These are phyloP conservation scores for Brachyptera putata DNA, from an alignment of 2,888 invertebrate genomes.

Conservation along the genomic window DNA sequence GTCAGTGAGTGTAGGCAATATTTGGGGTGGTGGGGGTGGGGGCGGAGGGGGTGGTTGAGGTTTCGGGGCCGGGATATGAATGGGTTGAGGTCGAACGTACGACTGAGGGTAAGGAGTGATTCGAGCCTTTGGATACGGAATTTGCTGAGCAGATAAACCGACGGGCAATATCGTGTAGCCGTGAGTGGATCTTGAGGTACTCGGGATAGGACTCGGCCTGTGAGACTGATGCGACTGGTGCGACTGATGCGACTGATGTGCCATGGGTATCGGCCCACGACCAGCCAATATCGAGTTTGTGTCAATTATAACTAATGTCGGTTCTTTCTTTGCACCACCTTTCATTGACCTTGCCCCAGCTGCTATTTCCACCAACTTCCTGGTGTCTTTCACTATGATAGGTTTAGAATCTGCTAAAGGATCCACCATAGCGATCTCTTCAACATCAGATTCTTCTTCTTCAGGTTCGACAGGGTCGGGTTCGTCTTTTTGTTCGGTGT, in stretches of 20 bases:
- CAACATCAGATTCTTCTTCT: conserved; percentile 58
- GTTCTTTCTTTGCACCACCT: conserved; percentile 59
- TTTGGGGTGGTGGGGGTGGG: conserved; percentile 53
- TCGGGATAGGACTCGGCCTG: neutral
- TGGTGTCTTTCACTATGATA: conserved; percentile 68
- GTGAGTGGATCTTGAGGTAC: conserved; percentile 22
- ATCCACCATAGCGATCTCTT: conserved; percentile 59
- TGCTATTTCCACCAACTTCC: conserved; percentile 64
- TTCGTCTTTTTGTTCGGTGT: conserved; percentile 45
- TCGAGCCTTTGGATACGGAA: conserved; percentile 40
- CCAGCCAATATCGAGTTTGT: conserved; percentile 67
- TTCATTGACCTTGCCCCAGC: conserved; percentile 52
- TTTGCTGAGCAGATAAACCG: conserved; percentile 52
- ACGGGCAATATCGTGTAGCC: conserved; percentile 35
- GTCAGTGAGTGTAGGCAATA: conserved; percentile 79
- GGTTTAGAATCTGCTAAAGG: conserved; percentile 50
- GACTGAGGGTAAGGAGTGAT: conserved; percentile 33
- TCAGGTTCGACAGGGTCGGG: conserved; percentile 8
- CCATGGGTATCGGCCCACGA: conserved; percentile 54
- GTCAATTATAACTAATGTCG: conserved; percentile 73
- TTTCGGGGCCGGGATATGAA: neutral
- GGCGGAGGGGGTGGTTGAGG: conserved; percentile 38
- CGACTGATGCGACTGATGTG: too few species aligned
- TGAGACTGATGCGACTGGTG: conserved; percentile 7
- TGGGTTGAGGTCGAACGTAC: conserved; percentile 60